Conservation (phyloP, 1,140 invertebrate genomes). For the Aphidius gifuensis region DNA sequence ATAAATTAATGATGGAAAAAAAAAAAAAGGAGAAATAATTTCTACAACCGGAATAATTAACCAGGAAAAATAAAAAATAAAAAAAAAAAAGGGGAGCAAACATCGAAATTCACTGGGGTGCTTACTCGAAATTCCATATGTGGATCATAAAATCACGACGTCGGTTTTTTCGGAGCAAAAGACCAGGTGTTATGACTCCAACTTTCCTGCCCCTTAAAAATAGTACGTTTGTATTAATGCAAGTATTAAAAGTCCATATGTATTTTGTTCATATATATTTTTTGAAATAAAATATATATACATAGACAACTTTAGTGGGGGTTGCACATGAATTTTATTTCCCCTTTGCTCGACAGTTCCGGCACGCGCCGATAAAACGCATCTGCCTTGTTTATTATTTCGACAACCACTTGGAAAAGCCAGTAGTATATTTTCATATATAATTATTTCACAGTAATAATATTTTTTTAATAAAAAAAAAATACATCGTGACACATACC, state of each 20-base stretch:
- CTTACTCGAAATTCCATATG: no score
- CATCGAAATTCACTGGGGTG: no score
- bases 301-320: conserved; percentile 17
- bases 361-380: conserved; percentile 11
- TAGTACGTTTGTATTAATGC: conserved; percentile 38
- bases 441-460: not conserved
- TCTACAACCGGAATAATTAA: no score
- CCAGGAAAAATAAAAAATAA: no score
- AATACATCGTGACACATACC: no score
- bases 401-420: not conserved
- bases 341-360: not conserved
- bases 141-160: not conserved
- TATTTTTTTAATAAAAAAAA: not conserved
- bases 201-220: not conserved
- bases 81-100: no score
- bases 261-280: conserved; percentile 20
- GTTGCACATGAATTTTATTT: conserved; percentile 11
- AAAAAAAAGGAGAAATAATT: no score
- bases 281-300: conserved; percentile 21
- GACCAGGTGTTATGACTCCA: conserved; percentile 15
- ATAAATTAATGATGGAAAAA: no score
- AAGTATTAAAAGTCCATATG: conserved; percentile 39
- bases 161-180: not conserved
- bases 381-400: conserved; percentile 8
- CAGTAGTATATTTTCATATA: conserved; percentile 6